phyloP scores from a whole-genome alignment of 2,888 invertebrate species.

The Dinocampus coccinellae region DNA sequence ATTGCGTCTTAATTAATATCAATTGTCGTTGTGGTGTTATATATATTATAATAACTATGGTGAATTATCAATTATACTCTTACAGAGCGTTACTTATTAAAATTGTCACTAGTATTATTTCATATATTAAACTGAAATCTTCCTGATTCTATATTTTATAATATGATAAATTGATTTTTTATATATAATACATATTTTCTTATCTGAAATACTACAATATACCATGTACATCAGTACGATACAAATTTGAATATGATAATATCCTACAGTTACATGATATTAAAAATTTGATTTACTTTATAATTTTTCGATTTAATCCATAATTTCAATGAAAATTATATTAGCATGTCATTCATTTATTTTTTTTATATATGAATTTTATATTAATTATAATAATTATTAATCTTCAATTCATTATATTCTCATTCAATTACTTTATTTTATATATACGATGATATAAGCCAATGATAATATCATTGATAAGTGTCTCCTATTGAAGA shows the following conservation, averaged over 20 bases:
- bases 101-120: neutral
- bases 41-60: neutral
- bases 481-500: neutral
- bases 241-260: neutral
- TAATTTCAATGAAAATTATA: neutral
- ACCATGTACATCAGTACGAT: neutral
- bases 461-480: neutral
- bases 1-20: slow-evolving; percentile 63
- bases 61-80: slow-evolving; percentile 1
- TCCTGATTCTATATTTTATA: neutral
- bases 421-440: neutral
- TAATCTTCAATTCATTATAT: neutral
- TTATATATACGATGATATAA: neutral
- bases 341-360: neutral
- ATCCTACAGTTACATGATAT: neutral
- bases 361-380: neutral
- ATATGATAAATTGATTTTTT: neutral
- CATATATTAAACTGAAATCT: neutral
- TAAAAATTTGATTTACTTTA: neutral
- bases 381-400: neutral
- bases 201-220: neutral
- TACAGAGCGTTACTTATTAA: neutral
- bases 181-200: neutral
- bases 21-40: slow-evolving; percentile 50
- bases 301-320: neutral